Evolutionary conservation across 2,113 vertebrate species (phyloP), one percentile per base, ranked within the genome.

Genomic region (Coptodon rendalli): DNA sequence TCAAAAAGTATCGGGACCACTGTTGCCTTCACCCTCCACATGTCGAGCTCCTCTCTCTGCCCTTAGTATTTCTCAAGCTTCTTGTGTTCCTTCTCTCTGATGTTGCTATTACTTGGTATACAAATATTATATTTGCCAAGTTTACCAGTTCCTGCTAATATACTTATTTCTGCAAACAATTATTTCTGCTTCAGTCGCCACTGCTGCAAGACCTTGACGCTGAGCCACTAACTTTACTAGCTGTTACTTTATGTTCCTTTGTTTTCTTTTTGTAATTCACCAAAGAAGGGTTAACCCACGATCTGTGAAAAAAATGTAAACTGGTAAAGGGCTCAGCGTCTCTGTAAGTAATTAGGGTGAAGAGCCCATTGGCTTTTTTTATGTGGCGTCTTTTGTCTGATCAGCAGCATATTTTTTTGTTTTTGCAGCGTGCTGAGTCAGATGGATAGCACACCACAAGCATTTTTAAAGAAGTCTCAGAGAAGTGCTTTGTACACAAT

Each of bases 301-400:
- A 89, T 92, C 89, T 54, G 22, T 40, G 24, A 82, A 89, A 84
- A 91, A 87, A 82, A 61, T 6, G 31, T 66, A 59, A 89, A 89
- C 53, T 78, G 54, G 78, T 81, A 56, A 86, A 79, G 79, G 78
- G 56, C 84, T 63, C 22, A 87, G 63, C 10, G 36, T 40, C 50
- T 93, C 92, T 93, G 92, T 36, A 59, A 89, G 78, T 57, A 90
- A 91, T 95, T 93, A 93, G 50, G 43, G 53, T 71, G 68, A 84
- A 78, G 50, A 88, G 40, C 66, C 40, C 45, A 36, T 80, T 87
- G 86, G 86, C 54, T 43, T 43, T 87, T 54, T 82, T 59, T 54
- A 63, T 85, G 82, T 93, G 85, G 86, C 48, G 87, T 90, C 84
- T 61, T 92, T 68, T 66, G 86, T 87, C 87, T 91, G 88, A 91